Percentiles rank a stretch among this genome's conserved stretches.
These are phyloP conservation scores for Atlantisia rogersi DNA, from an alignment of 2,113 vertebrate genomes.

Conservation along the genomic window DNA sequence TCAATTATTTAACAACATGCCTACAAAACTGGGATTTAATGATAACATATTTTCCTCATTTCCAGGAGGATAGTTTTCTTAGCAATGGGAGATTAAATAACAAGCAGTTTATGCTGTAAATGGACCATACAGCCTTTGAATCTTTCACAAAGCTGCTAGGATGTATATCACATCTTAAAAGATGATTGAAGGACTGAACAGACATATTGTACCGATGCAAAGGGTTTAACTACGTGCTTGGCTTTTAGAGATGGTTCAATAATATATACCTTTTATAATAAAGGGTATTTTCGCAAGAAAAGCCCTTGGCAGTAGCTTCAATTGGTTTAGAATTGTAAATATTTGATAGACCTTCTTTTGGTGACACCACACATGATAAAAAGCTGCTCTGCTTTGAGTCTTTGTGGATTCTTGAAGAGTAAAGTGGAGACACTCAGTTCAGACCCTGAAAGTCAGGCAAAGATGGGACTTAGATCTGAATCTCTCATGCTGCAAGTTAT, in stretches of 20 bases:
- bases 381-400: background rate
- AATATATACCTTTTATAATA: background rate
- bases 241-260: background rate
- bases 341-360: slow-evolving; percentile 9
- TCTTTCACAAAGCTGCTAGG: background rate
- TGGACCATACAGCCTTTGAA: background rate
- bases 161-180: background rate
- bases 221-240: background rate
- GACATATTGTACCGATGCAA: background rate
- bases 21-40: slow-evolving; percentile 35
- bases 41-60: background rate
- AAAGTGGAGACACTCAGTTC: background rate
- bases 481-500: background rate
- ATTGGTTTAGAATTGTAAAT: slow-evolving; percentile 1
- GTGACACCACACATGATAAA: background rate
- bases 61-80: slow-evolving; percentile 10
- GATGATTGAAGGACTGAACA: background rate
- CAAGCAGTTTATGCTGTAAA: background rate
- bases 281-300: background rate
- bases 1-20: slow-evolving; percentile 40
- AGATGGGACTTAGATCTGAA: background rate
- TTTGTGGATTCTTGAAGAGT: background rate
- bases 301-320: background rate
- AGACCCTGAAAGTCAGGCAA: background rate
- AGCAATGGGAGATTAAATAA: background rate